Evolutionary conservation across 2,888 invertebrate genomes (phyloP), one percentile per base, ranked within the genome.

Genomic region (Sphaeridia pumilis): DNA sequence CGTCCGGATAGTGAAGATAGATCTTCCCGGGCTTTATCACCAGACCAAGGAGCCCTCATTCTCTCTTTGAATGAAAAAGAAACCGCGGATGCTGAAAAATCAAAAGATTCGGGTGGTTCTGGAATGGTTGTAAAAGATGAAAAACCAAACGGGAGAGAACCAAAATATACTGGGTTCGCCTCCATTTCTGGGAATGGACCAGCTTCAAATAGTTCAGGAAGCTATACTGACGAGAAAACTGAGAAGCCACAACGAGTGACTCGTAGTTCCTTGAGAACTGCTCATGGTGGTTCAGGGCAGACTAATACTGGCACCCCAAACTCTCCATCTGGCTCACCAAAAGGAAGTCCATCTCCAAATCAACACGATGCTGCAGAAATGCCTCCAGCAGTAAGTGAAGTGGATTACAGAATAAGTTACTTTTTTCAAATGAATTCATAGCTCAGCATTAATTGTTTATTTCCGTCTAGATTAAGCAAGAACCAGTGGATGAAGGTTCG

Each of bases 201-300:
- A 17, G 38, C 38, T 5, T 38, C 21, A 27, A 52, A 27, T 20
- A 25, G 34, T 12, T 27, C 47, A 14, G 47, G 54, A 27, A 48
- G 43, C 21, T 38, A 31, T 36, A 4, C 25, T 4, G 54, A 56
- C 27, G 56, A 52, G n/a, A 56, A 55, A 36, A 59, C 56, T 31
- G 60, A 58, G 63, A 68, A 73, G 54, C 70, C 71, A 3, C 79
- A 79, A 64, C 73, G 84, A 58, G 82, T 84, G 20, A 73, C 83
- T 17, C 72, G 84, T 49, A 83, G 82, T 67, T 81, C 83, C 0
- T 80, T 83, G 67, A 71, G 79, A 67, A 75, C 71, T 48, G 71
- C 73, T 3, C 45, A 49, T 22, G n/a, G n/a, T n/a, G n/a, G n/a
- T n/a, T n/a, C n/a, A n/a, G 45, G 36, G 31, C n/a, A n/a, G n/a